A percentile compares a stretch with the other conserved stretches of the same genome.
phyloP scores from a whole-genome alignment of 2,888 invertebrate species.

The Rhingia campestris region DNA sequence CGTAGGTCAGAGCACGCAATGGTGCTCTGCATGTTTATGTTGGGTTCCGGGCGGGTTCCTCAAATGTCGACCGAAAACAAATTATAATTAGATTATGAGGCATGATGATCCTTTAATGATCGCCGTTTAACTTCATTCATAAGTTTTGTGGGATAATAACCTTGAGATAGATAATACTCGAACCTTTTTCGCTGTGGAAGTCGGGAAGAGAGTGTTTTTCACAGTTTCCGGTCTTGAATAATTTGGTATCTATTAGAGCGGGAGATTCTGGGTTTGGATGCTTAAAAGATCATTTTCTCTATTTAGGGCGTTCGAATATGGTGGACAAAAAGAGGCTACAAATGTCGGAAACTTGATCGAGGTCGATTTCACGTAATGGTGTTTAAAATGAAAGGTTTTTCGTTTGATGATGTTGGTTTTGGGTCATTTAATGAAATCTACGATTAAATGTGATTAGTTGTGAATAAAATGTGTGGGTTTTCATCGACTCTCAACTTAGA shows the following conservation, averaged over 20 bases:
- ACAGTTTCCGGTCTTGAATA: conserved; percentile 70
- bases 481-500: too few species aligned
- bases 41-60: conserved; percentile 55
- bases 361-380: conserved; percentile 47
- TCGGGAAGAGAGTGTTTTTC: conserved; percentile 53
- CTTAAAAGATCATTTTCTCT: conserved; percentile 68
- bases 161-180: conserved; percentile 52
- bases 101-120: conserved; percentile 82
- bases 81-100: conserved; percentile 83
- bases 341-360: conserved; percentile 15
- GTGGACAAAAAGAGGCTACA: neutral
- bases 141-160: conserved; percentile 72
- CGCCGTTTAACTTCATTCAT: conserved; percentile 80
- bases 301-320: conserved; percentile 40
- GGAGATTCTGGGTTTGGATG: conserved; percentile 37
- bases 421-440: neutral
- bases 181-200: neutral
- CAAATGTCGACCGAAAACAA: conserved; percentile 76
- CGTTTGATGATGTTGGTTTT: neutral
- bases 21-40: conserved; percentile 35
- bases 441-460: too few species aligned
- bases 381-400: conserved; percentile 64
- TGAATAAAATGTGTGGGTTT: too few species aligned
- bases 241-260: conserved; percentile 47
- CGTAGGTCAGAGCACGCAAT: conserved; percentile 68